Conservation (phyloP, 2,113 vertebrate genomes). For the Semicossyphus pulcher region DNA sequence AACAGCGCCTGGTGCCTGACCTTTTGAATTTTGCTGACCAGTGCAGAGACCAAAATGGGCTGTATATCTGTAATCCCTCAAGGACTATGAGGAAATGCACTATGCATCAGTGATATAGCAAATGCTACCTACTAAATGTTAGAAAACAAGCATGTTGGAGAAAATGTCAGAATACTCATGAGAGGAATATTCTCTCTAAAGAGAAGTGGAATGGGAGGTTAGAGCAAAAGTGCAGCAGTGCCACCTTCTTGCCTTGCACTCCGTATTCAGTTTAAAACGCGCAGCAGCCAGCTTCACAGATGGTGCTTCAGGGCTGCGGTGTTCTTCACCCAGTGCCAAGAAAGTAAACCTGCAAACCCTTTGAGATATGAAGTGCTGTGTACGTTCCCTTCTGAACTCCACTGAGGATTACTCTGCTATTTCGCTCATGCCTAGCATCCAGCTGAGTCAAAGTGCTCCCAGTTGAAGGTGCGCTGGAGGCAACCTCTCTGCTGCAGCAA, state of each 20-base stretch:
- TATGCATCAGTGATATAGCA: neutral
- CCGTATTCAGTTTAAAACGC: constrained; percentile 37
- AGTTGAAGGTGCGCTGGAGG: constrained; percentile 59
- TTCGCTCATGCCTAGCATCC: constrained; percentile 66
- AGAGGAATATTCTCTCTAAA: neutral
- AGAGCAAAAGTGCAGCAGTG: constrained; percentile 16
- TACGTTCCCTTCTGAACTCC: constrained; percentile 51
- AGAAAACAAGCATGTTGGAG: constrained; percentile 11
- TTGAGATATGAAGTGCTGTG: constrained; percentile 59
- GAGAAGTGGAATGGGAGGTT: constrained; percentile 1
- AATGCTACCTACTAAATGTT: constrained; percentile 12
- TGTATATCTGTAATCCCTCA: constrained; percentile 41
- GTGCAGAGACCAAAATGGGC: constrained; percentile 36
- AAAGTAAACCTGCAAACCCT: constrained; percentile 64
- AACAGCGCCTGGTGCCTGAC: constrained; percentile 58
- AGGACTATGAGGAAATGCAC: constrained; percentile 33
- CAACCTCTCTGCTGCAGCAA: constrained; percentile 41
- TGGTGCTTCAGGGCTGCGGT: constrained; percentile 36
- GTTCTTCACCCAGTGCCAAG: constrained; percentile 57
- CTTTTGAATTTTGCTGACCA: constrained; percentile 70
- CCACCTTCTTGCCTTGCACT: neutral
- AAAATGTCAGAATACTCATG: neutral
- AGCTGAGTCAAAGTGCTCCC: constrained; percentile 63
- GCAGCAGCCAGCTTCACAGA: constrained; percentile 37
- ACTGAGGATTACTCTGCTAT: constrained; percentile 58